These are phyloP conservation scores for Catostomus latipinnis DNA, from an alignment of 2,797 vertebrate genomes.

Conservation along the genomic window DNA sequence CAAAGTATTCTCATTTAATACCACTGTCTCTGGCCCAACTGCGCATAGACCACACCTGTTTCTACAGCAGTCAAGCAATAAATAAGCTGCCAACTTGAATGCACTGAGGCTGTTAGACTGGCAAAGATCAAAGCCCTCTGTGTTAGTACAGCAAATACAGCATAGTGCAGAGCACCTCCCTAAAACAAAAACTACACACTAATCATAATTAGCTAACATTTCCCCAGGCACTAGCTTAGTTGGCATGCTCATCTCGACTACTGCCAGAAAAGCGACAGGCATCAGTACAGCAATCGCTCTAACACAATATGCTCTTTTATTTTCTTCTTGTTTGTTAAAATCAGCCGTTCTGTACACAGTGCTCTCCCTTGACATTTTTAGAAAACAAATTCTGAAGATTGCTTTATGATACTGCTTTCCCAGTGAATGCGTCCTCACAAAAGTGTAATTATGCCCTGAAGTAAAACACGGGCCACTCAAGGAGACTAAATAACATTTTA, in stretches of 20 bases:
- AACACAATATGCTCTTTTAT: constrained; percentile 33
- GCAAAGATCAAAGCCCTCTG: constrained; percentile 43
- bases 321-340: constrained; percentile 34
- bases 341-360: background rate
- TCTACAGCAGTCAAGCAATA: constrained; percentile 33
- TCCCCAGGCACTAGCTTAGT: constrained; percentile 32
- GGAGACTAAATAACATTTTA: constrained; percentile 15
- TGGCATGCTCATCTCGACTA: constrained; percentile 15
- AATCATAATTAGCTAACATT: constrained; percentile 33
- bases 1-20: constrained; percentile 21
- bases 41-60: constrained; percentile 32
- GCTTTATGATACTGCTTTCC: background rate
- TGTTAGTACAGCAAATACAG: constrained; percentile 38
- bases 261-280: constrained; percentile 24
- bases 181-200: constrained; percentile 41
- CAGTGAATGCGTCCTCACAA: background rate
- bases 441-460: constrained; percentile 27
- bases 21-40: constrained; percentile 11
- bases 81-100: constrained; percentile 45
- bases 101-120: constrained; percentile 39
- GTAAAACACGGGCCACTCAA: constrained; percentile 4
- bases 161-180: constrained; percentile 11
- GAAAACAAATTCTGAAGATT: constrained; percentile 7
- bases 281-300: constrained; percentile 22
- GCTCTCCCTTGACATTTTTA: constrained; percentile 21